phyloP scores from a whole-genome alignment of 2,888 invertebrate species.

The Melangyna quadrimaculata region DNA sequence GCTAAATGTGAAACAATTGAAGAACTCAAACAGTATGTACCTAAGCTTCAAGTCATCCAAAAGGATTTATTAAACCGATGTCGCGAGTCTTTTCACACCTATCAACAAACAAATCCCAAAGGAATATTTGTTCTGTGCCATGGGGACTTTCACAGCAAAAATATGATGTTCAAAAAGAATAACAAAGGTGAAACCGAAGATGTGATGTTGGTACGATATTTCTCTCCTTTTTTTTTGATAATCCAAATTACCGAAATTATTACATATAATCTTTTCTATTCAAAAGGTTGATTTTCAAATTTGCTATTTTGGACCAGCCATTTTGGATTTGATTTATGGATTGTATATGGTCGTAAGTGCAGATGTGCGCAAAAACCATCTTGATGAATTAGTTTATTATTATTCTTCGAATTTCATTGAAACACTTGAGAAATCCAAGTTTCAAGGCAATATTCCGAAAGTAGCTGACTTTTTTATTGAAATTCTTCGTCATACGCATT shows the following conservation, averaged over 20 bases:
- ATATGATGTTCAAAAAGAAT: slow-evolving; percentile 75
- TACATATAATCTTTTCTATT: neutral
- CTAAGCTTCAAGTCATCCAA: slow-evolving; percentile 71
- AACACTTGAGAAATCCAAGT: slow-evolving; percentile 14
- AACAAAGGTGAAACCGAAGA: slow-evolving; percentile 65
- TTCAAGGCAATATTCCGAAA: slow-evolving; percentile 30
- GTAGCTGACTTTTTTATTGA: slow-evolving; percentile 33
- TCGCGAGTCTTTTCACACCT: neutral
- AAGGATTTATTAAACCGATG: slow-evolving; percentile 41
- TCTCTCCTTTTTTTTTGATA: too few species aligned
- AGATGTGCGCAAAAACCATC: slow-evolving; percentile 20
- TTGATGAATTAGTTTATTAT: slow-evolving; percentile 29
- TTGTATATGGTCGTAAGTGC: slow-evolving; percentile 1
- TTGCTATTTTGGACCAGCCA: slow-evolving; percentile 35
- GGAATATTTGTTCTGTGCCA: slow-evolving; percentile 74
- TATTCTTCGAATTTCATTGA: slow-evolving; percentile 32
- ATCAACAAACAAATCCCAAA: neutral
- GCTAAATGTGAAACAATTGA: slow-evolving; percentile 56
- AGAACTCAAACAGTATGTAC: slow-evolving; percentile 66
- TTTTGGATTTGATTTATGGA: slow-evolving; percentile 32
- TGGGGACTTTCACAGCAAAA: slow-evolving; percentile 76
- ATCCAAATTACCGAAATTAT: neutral
- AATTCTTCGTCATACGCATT: slow-evolving; percentile 21
- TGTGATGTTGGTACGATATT: slow-evolving; percentile 73
- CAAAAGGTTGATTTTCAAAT: slow-evolving; percentile 56